These are phyloP conservation scores for Aquatica leii DNA, from an alignment of 2,888 invertebrate genomes.

Conservation along the genomic window DNA sequence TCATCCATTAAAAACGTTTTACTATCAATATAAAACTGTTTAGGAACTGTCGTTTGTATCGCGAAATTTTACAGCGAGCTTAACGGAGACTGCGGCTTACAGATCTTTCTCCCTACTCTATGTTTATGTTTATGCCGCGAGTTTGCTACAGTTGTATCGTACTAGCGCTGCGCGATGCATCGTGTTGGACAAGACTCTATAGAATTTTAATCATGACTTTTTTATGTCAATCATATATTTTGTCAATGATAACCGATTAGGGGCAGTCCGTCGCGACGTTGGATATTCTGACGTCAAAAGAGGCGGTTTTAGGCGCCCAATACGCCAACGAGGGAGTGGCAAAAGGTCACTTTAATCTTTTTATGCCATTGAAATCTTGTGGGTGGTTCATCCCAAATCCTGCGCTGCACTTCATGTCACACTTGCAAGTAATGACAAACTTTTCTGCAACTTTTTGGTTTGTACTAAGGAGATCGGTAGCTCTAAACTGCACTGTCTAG, in stretches of 20 bases:
- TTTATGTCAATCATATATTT: constrained; percentile 46
- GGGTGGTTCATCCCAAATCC: constrained; percentile 59
- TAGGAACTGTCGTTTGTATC: neutral
- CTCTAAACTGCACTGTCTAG: too few relatives aligned
- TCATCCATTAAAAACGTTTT: neutral
- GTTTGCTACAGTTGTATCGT: constrained; percentile 52
- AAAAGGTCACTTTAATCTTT: constrained; percentile 62
- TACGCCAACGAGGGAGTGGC: constrained; percentile 61
- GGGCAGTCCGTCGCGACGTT: constrained; percentile 57
- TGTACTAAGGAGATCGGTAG: neutral
- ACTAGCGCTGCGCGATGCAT: constrained; percentile 40
- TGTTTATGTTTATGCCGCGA: constrained; percentile 59
- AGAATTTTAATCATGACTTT: constrained; percentile 24
- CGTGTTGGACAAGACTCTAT: constrained; percentile 23
- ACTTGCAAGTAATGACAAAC: constrained; percentile 22
- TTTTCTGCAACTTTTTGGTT: too few relatives aligned
- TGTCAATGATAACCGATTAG: constrained; percentile 53
- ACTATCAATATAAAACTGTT: neutral
- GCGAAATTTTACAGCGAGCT: constrained; percentile 7
- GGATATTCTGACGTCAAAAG: constrained; percentile 60
- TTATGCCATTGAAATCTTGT: constrained; percentile 61
- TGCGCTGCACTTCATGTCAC: constrained; percentile 52
- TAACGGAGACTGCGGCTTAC: constrained; percentile 31
- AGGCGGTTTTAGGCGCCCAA: constrained; percentile 59
- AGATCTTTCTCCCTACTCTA: constrained; percentile 50